Percentiles rank a stretch among this genome's conserved stretches.
Evolutionary conservation across 1,140 invertebrate genomes (phyloP).

Genomic region (Nasonia vitripennis): DNA sequence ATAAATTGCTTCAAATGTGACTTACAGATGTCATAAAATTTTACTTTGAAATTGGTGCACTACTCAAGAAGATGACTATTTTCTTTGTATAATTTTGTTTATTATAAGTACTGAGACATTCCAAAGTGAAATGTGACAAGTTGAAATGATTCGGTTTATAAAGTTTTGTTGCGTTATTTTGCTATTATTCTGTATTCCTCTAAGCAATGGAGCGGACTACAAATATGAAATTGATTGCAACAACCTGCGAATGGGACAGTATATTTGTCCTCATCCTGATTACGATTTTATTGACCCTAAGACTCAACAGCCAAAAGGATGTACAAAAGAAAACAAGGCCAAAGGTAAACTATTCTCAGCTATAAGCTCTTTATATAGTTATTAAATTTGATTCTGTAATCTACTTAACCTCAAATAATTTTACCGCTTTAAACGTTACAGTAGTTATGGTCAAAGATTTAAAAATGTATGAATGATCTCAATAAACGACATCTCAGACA

Average conservation of each 20-base stretch:
- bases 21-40: background rate
- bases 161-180: slow-evolving; percentile 43
- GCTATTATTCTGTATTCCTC: slow-evolving; percentile 49
- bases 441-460: background rate
- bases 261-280: slow-evolving; percentile 88
- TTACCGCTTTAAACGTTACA: background rate
- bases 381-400: background rate
- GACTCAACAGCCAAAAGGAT: slow-evolving; percentile 92
- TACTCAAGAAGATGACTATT: background rate
- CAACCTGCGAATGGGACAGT: slow-evolving; percentile 87
- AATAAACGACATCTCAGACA: no score
- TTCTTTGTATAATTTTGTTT: slow-evolving; percentile 1
- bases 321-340: slow-evolving; percentile 86
- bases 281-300: slow-evolving; percentile 88
- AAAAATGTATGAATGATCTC: no score
- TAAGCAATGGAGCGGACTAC: slow-evolving; percentile 56
- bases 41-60: background rate
- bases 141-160: slow-evolving; percentile 39
- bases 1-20: background rate
- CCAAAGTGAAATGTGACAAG: slow-evolving; percentile 45
- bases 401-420: background rate
- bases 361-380: background rate
- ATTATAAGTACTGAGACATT: slow-evolving; percentile 13
- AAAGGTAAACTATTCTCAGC: slow-evolving; percentile 76
- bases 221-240: slow-evolving; percentile 78